These are phyloP conservation scores for Eugnorisma glareosa DNA, from an alignment of 2,888 invertebrate species.

Conservation along the genomic window DNA sequence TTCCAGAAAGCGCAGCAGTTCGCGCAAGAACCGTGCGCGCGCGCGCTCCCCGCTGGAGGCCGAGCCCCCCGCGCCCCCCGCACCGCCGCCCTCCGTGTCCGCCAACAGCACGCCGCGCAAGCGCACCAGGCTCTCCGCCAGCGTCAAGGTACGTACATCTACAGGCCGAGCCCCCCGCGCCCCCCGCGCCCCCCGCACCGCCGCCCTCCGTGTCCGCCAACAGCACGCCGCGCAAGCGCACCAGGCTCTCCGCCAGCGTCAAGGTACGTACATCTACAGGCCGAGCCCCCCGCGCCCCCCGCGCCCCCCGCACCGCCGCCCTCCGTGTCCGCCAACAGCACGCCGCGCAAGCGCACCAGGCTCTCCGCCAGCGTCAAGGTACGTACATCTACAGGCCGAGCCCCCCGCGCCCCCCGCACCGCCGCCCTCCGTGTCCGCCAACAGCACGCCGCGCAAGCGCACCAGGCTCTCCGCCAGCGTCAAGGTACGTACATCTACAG, in stretches of 20 bases:
- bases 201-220: constrained; percentile 81
- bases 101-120: constrained; percentile 87
- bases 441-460: constrained; percentile 86
- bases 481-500: constrained; percentile 78
- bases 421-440: constrained; percentile 80
- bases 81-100: constrained; percentile 76
- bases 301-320: constrained; percentile 69
- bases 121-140: constrained; percentile 86
- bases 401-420: constrained; percentile 68
- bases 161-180: no score
- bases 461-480: constrained; percentile 89
- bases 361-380: constrained; percentile 90
- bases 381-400: constrained; percentile 60
- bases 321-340: constrained; percentile 84
- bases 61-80: constrained; percentile 69
- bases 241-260: constrained; percentile 88
- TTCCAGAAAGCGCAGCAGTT: constrained; percentile 82
- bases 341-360: constrained; percentile 86
- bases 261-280: constrained; percentile 78
- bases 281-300: constrained; percentile 68
- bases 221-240: constrained; percentile 87
- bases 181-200: constrained; percentile 68
- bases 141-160: constrained; percentile 83
- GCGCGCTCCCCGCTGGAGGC: constrained; percentile 81
- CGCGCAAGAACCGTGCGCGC: constrained; percentile 83